A percentile compares a stretch with the other conserved stretches of the same genome.
These are phyloP conservation scores for Patiria pectinifera DNA, from an alignment of 53 echinoderm and acorn worm species.

Conservation along the genomic window DNA sequence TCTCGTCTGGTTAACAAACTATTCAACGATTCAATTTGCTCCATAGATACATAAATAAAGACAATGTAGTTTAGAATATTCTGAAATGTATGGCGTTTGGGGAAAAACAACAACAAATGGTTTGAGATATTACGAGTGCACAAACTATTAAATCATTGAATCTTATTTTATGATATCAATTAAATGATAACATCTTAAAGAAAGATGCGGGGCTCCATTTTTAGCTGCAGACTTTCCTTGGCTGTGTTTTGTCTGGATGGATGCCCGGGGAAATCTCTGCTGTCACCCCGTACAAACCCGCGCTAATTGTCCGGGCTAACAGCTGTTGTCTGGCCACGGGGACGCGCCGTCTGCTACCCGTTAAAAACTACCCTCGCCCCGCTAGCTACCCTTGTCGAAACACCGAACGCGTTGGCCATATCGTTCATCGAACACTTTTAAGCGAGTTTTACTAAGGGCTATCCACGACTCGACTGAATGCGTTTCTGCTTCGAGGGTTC, in stretches of 20 bases:
- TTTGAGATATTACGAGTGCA: not conserved
- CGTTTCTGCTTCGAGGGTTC: conserved; percentile 31
- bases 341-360: conserved; percentile 28
- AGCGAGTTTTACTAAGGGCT: no score
- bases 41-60: no score
- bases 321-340: conserved; percentile 44
- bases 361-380: not conserved
- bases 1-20: no score
- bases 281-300: not conserved
- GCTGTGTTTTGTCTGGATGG: not conserved
- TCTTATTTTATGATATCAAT: not conserved
- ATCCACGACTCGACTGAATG: not conserved
- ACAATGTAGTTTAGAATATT: no score
- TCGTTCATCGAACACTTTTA: no score
- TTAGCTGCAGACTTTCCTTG: not conserved
- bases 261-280: conserved; percentile 26
- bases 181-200: not conserved
- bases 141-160: not conserved
- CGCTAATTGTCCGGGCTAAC: conserved; percentile 39
- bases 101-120: not conserved
- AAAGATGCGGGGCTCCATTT: not conserved
- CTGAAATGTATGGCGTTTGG: no score
- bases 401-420: not conserved
- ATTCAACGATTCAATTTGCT: no score
- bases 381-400: no score